Evolutionary conservation across 37 sponge, comb jelly and placozoan species (phyloP).

Genomic region (Crambe crambe): DNA sequence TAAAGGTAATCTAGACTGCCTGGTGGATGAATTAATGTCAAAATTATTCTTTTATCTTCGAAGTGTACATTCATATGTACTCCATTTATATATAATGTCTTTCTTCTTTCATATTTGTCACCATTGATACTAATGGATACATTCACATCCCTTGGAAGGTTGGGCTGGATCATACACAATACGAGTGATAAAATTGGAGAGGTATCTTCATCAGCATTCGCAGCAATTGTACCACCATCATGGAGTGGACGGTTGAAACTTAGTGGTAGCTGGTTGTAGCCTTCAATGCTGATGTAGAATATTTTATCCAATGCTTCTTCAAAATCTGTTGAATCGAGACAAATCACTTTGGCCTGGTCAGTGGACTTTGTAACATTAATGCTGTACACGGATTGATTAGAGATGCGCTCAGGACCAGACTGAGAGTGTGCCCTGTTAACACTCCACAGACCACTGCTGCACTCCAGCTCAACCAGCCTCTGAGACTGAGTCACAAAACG

Average conservation of each 20-base stretch:
- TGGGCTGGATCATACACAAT: neutral
- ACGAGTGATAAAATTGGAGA: no score
- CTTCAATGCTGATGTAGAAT: conserved; percentile 1
- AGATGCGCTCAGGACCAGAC: neutral
- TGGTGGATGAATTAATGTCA: no score
- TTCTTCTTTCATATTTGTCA: neutral
- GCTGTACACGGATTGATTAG: neutral
- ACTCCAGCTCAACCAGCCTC: neutral
- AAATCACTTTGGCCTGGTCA: conserved; percentile 6
- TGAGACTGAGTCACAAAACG: neutral
- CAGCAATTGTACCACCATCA: neutral
- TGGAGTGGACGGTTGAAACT: neutral
- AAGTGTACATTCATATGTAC: no score
- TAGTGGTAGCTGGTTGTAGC: neutral
- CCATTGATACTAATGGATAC: neutral
- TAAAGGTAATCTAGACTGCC: neutral
- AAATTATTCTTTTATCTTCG: no score
- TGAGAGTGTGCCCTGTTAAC: neutral
- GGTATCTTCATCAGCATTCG: neutral
- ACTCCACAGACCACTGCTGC: neutral
- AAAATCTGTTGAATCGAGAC: neutral
- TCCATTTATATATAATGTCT: no score
- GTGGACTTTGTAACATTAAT: neutral
- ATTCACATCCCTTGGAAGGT: neutral
- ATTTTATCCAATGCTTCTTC: neutral